phyloP scores from a whole-genome alignment of 64 coral and sea anemone species.

The Montipora cactus region DNA sequence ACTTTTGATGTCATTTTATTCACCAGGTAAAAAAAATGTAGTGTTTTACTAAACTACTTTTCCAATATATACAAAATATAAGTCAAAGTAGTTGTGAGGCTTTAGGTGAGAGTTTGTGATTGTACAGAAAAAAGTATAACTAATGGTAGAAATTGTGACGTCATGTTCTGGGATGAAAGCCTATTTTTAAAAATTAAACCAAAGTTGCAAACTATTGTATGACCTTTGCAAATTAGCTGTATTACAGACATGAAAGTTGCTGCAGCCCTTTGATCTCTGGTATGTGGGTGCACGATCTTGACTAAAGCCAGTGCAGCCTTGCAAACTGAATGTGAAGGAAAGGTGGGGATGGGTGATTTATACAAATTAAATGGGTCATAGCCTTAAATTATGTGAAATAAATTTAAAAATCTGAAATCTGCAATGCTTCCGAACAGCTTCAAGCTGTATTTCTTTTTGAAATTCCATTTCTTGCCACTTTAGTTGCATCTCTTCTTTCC shows the following conservation, averaged over 20 bases:
- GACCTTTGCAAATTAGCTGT: constrained; percentile 4
- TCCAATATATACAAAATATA: constrained; percentile 25
- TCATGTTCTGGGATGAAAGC: background rate
- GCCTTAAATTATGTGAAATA: background rate
- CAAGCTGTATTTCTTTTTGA: background rate
- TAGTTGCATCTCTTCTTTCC: background rate
- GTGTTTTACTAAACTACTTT: background rate
- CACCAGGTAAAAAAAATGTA: constrained; percentile 5
- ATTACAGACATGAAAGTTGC: constrained; percentile 1
- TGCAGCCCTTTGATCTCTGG: background rate
- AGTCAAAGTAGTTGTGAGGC: background rate
- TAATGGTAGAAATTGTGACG: background rate
- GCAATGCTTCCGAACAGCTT: background rate
- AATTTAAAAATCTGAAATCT: constrained; percentile 6
- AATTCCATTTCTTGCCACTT: background rate
- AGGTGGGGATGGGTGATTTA: background rate
- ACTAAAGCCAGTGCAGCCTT: background rate
- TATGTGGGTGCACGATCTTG: constrained; percentile 1
- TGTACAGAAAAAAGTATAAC: constrained; percentile 1
- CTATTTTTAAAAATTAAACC: background rate
- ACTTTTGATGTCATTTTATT: constrained; percentile 23
- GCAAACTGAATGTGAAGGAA: background rate
- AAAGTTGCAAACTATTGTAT: background rate
- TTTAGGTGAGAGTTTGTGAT: background rate
- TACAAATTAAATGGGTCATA: background rate